Percentiles rank a stretch among this genome's conserved stretches.
Evolutionary conservation across 2,113 vertebrate species (phyloP).

Genomic region (Chlorodrepanis virens): DNA sequence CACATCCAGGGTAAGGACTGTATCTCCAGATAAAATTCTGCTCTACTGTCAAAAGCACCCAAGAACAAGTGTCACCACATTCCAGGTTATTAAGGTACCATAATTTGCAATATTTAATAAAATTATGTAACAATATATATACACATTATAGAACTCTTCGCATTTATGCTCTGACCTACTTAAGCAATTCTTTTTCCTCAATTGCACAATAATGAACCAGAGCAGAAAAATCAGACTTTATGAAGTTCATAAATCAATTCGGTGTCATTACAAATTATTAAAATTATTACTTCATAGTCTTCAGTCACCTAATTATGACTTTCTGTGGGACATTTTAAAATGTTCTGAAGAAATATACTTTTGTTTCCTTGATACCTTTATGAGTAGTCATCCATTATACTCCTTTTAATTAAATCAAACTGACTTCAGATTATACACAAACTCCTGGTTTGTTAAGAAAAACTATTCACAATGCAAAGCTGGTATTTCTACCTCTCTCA

Average conservation of each 20-base stretch:
- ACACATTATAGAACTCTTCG: constrained; percentile 7
- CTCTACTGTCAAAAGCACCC: background rate
- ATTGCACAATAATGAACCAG: constrained; percentile 43
- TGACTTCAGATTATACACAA: background rate
- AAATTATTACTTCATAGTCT: background rate
- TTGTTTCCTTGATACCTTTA: background rate
- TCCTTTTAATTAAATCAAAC: background rate
- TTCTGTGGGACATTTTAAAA: background rate
- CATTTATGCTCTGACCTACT: constrained; percentile 41
- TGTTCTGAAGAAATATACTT: background rate
- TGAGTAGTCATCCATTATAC: background rate
- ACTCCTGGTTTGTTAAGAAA: background rate
- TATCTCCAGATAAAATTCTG: background rate
- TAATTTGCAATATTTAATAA: background rate
- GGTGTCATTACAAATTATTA: background rate
- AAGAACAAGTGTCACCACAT: background rate
- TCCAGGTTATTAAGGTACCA: background rate
- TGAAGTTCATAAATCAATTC: constrained; percentile 52
- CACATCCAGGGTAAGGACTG: background rate
- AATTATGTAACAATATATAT: background rate
- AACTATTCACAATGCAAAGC: background rate
- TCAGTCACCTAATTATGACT: background rate
- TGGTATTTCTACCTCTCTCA: background rate
- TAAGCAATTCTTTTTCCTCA: constrained; percentile 1
- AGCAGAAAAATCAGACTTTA: constrained; percentile 45